Conservation (phyloP, 2,113 vertebrate species). For the Myotis yumanensis region DNA sequence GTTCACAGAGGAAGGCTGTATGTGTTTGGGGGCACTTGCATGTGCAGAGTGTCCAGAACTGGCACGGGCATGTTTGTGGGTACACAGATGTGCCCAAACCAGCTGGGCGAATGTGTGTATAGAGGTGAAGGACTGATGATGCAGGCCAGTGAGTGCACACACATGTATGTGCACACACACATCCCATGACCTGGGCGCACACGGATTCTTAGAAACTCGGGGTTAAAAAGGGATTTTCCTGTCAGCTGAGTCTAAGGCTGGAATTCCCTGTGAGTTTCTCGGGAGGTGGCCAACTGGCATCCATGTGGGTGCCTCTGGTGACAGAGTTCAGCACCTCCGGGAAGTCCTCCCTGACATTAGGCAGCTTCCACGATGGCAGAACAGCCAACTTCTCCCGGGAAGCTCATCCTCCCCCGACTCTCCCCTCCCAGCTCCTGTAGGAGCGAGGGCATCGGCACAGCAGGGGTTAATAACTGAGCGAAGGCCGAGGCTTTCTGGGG, state of each 20-base stretch:
- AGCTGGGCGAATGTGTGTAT: neutral
- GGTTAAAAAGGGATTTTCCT: slow-evolving; percentile 10
- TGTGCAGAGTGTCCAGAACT: slow-evolving; percentile 25
- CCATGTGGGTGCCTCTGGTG: neutral
- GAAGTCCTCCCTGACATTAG: neutral
- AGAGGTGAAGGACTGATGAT: neutral
- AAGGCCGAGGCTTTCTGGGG: neutral
- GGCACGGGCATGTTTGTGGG: neutral
- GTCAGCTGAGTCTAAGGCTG: neutral
- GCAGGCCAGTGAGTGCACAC: neutral
- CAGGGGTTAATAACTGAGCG: slow-evolving; percentile 54
- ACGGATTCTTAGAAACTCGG: slow-evolving; percentile 55
- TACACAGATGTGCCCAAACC: slow-evolving; percentile 24
- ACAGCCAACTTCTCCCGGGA: neutral
- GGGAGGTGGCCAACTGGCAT: neutral
- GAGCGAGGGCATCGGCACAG: neutral
- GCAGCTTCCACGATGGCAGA: neutral
- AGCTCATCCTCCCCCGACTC: neutral
- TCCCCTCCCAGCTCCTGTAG: neutral
- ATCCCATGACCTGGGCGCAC: neutral
- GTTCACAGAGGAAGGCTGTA: neutral
- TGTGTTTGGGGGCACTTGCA: neutral
- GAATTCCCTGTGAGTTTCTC: slow-evolving; percentile 1
- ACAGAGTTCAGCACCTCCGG: neutral
- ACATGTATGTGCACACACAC: neutral